These are phyloP conservation scores for Coleophora flavipennella DNA, from an alignment of 2,888 invertebrate genomes.

Conservation along the genomic window DNA sequence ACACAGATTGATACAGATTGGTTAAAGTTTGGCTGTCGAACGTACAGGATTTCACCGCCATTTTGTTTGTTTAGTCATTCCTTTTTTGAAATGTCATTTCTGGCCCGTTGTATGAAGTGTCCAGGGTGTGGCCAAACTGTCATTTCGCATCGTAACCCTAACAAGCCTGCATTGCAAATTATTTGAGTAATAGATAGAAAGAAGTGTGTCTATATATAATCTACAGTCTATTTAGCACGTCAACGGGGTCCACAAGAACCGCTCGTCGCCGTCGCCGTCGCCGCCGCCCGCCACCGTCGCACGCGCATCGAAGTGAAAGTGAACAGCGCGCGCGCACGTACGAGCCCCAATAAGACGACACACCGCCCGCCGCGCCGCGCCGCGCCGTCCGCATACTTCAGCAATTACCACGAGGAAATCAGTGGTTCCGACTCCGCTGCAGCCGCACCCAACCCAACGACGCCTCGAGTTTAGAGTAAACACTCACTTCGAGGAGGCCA, in stretches of 20 bases:
- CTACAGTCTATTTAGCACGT: background rate
- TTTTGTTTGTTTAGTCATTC: too few relatives aligned
- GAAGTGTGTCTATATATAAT: too few relatives aligned
- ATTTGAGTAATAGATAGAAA: too few relatives aligned
- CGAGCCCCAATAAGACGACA: slow-evolving; percentile 69
- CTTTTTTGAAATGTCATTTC: too few relatives aligned
- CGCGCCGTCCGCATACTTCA: slow-evolving; percentile 66
- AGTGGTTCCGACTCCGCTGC: slow-evolving; percentile 44
- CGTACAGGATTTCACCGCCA: too few relatives aligned
- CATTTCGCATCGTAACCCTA: too few relatives aligned
- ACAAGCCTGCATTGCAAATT: too few relatives aligned
- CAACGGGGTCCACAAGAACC: background rate
- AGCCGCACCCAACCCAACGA: slow-evolving; percentile 32
- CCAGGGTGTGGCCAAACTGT: too few relatives aligned
- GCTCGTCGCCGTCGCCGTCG: background rate
- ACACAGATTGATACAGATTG: too few relatives aligned
- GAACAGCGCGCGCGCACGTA: slow-evolving; percentile 63
- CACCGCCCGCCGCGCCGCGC: too few relatives aligned
- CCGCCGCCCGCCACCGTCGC: slow-evolving; percentile 44
- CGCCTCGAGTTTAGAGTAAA: slow-evolving; percentile 15
- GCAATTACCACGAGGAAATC: slow-evolving; percentile 70
- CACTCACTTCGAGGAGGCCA: background rate
- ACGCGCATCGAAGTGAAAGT: slow-evolving; percentile 66
- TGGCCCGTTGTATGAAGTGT: too few relatives aligned
- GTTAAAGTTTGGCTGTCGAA: too few relatives aligned